Evolutionary conservation across 2,113 vertebrate genomes (phyloP).

Genomic region (Globicephala melas): DNA sequence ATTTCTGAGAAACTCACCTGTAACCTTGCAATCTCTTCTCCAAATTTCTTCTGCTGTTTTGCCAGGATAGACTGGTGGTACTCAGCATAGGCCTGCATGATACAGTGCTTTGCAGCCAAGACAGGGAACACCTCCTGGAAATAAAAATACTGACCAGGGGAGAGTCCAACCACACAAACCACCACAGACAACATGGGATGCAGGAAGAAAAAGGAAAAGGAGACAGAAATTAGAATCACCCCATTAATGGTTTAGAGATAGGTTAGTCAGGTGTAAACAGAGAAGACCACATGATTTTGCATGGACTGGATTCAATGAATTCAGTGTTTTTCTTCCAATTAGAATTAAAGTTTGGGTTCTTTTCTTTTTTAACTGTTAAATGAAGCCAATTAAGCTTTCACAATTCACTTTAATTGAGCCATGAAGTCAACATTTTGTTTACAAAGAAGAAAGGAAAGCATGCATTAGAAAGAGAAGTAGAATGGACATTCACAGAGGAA

Average conservation of each 20-base stretch:
- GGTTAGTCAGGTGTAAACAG: constrained; percentile 81
- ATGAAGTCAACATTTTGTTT: constrained; percentile 77
- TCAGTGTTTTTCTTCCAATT: constrained; percentile 44
- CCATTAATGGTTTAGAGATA: constrained; percentile 81
- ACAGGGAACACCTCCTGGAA: constrained; percentile 99
- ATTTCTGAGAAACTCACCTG: constrained; percentile 84
- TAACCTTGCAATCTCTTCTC: constrained; percentile 96
- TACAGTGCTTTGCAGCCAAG: constrained; percentile 97
- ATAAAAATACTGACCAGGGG: constrained; percentile 99
- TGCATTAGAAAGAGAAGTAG: constrained; percentile 69
- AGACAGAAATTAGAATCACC: constrained; percentile 91
- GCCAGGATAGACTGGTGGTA: constrained; percentile 93
- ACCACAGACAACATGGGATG: constrained; percentile 91
- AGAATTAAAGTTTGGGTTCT: neutral
- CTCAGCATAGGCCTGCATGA: constrained; percentile 98
- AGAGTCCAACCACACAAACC: constrained; percentile 94
- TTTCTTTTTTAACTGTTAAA: constrained; percentile 9
- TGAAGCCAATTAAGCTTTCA: constrained; percentile 50
- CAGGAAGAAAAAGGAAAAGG: constrained; percentile 92
- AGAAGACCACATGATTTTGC: constrained; percentile 72
- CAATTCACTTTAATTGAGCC: constrained; percentile 59
- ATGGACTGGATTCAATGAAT: constrained; percentile 53
- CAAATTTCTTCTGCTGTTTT: constrained; percentile 98
- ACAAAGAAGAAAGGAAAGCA: constrained; percentile 72
- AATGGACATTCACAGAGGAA: constrained; percentile 40